phyloP scores from a whole-genome alignment of 2,797 vertebrate genomes.

The Mus minutoides region DNA sequence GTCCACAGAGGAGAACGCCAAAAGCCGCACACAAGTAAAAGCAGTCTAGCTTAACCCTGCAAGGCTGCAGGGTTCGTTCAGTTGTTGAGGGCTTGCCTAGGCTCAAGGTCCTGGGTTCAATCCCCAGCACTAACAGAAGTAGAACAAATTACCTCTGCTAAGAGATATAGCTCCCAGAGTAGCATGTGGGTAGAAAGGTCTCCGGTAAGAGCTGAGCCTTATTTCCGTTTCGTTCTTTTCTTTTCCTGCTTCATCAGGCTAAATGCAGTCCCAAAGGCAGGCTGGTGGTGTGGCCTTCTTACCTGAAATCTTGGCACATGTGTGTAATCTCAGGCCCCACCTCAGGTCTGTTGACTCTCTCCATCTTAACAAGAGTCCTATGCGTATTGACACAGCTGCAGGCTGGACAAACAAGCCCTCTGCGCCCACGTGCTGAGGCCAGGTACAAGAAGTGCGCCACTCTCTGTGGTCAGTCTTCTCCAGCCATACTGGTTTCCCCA shows the following conservation, averaged over 20 bases:
- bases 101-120: background rate
- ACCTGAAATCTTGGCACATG: background rate
- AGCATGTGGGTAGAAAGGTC: background rate
- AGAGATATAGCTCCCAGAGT: background rate
- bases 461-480: background rate
- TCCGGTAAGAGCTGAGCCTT: background rate
- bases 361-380: background rate
- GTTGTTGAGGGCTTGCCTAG: background rate
- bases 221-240: background rate
- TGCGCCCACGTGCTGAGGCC: background rate
- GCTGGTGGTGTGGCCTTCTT: background rate
- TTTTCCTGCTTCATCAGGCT: background rate
- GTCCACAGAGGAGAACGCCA: background rate
- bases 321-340: background rate
- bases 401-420: background rate
- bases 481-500: background rate
- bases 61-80: background rate
- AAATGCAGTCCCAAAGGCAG: background rate
- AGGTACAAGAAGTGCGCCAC: background rate
- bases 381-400: fast-evolving
- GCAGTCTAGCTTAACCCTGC: background rate
- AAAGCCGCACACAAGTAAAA: background rate
- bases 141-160: background rate
- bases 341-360: background rate
- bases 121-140: background rate